These are phyloP conservation scores for Cheracebus regulus DNA, from an alignment of 2,797 vertebrate genomes.

Conservation along the genomic window DNA sequence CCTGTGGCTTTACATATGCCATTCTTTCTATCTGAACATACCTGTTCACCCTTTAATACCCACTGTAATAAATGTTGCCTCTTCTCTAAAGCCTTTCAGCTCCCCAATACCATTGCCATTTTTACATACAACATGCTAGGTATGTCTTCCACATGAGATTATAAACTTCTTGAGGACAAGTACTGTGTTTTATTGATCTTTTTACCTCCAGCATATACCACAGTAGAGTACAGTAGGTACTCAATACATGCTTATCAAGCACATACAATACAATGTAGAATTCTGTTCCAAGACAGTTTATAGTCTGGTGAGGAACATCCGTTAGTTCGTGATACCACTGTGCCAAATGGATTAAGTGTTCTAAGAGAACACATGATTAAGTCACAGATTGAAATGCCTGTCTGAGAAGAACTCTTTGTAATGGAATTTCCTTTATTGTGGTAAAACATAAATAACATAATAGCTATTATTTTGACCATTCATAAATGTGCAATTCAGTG, in stretches of 20 bases:
- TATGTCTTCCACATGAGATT: neutral
- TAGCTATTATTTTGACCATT: conserved; percentile 38
- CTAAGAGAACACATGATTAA: neutral
- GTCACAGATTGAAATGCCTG: neutral
- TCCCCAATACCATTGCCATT: neutral
- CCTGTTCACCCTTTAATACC: neutral
- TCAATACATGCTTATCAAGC: neutral
- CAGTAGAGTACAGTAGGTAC: neutral
- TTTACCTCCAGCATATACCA: neutral
- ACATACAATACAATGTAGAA: neutral
- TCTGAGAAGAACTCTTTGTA: conserved; percentile 13
- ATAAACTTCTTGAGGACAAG: neutral
- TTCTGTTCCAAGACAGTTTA: neutral
- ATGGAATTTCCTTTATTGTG: conserved; percentile 34
- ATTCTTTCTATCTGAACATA: neutral
- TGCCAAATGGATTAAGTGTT: neutral
- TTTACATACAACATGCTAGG: neutral
- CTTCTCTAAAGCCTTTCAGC: neutral
- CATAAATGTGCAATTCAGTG: neutral
- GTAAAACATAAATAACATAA: neutral
- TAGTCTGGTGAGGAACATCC: neutral
- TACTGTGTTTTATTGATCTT: neutral
- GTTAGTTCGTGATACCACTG: neutral
- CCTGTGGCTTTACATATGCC: neutral
- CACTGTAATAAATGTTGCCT: neutral